A percentile compares a stretch with the other conserved stretches of the same genome.
Evolutionary conservation across 2,797 vertebrate genomes (phyloP).

Genomic region (Gambelia wislizenii): DNA sequence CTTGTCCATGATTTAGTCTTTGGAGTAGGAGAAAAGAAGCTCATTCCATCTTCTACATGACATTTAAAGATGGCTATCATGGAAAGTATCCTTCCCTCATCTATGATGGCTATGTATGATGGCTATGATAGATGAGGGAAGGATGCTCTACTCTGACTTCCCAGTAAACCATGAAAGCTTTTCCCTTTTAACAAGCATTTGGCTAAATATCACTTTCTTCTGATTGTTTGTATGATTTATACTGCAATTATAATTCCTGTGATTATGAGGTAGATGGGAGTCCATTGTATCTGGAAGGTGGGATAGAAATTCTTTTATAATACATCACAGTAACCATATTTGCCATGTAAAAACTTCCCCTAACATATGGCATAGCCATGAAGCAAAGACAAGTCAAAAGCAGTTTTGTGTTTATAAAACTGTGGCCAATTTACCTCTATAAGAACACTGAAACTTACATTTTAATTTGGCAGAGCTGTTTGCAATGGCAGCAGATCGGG

Average conservation of each 20-base stretch:
- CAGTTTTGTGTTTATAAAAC: background rate
- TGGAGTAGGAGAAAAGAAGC: too few species aligned
- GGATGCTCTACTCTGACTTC: too few species aligned
- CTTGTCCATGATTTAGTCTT: too few species aligned
- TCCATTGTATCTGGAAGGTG: too few species aligned
- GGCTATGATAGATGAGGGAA: too few species aligned
- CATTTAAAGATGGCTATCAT: too few species aligned
- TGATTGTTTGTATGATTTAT: background rate
- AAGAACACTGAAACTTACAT: constrained; percentile 78
- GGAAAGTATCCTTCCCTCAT: too few species aligned
- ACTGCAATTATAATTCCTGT: background rate
- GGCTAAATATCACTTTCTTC: background rate
- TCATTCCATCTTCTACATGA: too few species aligned
- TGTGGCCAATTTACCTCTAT: background rate
- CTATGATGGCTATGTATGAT: too few species aligned
- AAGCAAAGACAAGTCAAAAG: background rate
- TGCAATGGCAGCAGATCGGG: constrained; percentile 82
- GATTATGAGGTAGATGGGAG: background rate
- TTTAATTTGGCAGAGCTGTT: constrained; percentile 86
- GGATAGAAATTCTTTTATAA: background rate
- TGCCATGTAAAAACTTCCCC: background rate
- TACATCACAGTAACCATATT: background rate
- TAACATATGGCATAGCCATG: too few species aligned
- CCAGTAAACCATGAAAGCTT: background rate
- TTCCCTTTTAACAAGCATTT: background rate